Percentiles rank a stretch among this genome's conserved stretches.
These are phyloP conservation scores for Lampropteryx suffumata DNA, from an alignment of 2,888 invertebrate species.

Conservation along the genomic window DNA sequence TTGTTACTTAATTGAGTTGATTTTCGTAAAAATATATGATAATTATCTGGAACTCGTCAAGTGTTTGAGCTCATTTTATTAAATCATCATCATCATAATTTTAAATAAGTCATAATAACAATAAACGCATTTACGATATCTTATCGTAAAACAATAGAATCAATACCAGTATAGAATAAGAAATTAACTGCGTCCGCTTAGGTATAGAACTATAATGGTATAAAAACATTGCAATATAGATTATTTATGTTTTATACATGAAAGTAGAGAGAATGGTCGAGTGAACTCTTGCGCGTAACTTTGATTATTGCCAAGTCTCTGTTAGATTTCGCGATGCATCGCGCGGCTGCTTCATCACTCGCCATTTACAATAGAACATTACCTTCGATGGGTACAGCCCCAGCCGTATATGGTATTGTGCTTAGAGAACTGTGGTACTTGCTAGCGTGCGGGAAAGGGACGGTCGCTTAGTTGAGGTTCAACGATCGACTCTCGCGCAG, in stretches of 20 bases:
- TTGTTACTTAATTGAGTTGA: too few relatives aligned
- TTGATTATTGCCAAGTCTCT: conserved; percentile 34
- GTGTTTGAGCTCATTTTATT: too few relatives aligned
- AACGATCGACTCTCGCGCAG: conserved; percentile 79
- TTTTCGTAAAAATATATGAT: too few relatives aligned
- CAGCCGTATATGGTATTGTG: conserved; percentile 55
- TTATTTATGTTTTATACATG: conserved; percentile 50
- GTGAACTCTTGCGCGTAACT: conserved; percentile 37
- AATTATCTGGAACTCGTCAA: too few relatives aligned
- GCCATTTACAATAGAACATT: conserved; percentile 52
- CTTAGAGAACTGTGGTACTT: conserved; percentile 49
- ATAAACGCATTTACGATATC: too few relatives aligned
- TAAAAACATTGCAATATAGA: conserved; percentile 43
- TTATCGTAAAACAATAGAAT: too few relatives aligned
- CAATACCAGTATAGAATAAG: too few relatives aligned
- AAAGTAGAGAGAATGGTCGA: conserved; percentile 46
- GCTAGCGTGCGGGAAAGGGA: conserved; percentile 55
- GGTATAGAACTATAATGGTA: too few relatives aligned
- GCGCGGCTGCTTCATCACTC: conserved; percentile 35
- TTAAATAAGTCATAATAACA: too few relatives aligned
- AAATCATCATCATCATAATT: too few relatives aligned
- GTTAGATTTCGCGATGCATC: conserved; percentile 43
- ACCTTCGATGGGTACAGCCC: conserved; percentile 59
- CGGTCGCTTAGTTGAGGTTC: conserved; percentile 72
- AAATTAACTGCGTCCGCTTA: conserved; percentile 25